These are phyloP conservation scores for Linyphia triangularis DNA, from an alignment of 2,888 invertebrate species.

Conservation along the genomic window DNA sequence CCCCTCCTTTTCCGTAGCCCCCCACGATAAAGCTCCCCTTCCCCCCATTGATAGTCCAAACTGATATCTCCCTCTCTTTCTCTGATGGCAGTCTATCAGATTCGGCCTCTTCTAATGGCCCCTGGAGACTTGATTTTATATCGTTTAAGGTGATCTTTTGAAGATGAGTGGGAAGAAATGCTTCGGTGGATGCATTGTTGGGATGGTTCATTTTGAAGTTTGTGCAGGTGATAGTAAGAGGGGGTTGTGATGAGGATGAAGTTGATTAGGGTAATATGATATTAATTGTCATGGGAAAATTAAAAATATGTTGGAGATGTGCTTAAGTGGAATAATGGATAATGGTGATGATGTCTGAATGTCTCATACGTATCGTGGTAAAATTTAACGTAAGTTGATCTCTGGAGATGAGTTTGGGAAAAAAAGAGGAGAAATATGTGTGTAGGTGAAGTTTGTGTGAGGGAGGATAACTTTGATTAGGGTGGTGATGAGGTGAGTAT, in stretches of 20 bases:
- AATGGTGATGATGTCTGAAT: no score
- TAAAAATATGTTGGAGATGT: no score
- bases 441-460: no score
- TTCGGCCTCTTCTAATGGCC: conserved; percentile 64
- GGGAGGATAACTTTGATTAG: no score
- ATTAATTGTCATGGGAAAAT: no score
- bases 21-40: conserved; percentile 30
- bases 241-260: background rate
- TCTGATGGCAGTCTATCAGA: conserved; percentile 41
- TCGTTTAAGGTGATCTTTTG: conserved; percentile 60
- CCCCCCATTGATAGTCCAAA: conserved; percentile 22
- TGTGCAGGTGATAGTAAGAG: background rate
- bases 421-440: no score
- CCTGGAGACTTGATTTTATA: conserved; percentile 66
- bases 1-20: conserved; percentile 46
- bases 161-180: conserved; percentile 19
- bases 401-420: no score
- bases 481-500: no score
- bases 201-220: background rate
- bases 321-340: no score
- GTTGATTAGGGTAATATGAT: no score
- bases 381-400: no score
- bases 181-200: background rate
- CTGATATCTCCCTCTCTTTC: conserved; percentile 8
- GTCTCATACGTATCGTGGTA: no score